Percentiles rank a stretch among this genome's conserved stretches.
Conservation (phyloP, 2,888 invertebrate genomes). For the Drosophila emarginata region DNA sequence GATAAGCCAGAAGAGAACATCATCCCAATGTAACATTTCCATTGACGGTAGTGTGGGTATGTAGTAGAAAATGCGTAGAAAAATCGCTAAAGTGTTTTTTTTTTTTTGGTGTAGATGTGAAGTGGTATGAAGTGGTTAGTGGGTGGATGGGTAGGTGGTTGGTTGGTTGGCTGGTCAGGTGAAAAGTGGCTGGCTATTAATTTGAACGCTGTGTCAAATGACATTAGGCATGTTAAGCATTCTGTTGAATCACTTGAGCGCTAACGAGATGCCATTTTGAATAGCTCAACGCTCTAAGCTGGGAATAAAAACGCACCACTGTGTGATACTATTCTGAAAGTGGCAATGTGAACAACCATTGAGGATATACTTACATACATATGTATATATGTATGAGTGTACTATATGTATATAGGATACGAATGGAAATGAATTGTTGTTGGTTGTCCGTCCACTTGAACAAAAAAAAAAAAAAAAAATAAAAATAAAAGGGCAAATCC, state of each 20-base stretch:
- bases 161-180: constrained; percentile 58
- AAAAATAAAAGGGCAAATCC: not conserved
- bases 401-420: not conserved
- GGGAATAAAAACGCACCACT: constrained; percentile 7
- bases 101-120: constrained; percentile 6
- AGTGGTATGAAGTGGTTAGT: constrained; percentile 30
- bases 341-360: not conserved
- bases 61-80: constrained; percentile 43
- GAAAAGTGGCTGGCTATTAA: constrained; percentile 74
- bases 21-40: constrained; percentile 55
- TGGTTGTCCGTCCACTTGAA: not conserved
- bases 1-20: constrained; percentile 65
- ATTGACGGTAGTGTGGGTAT: constrained; percentile 37
- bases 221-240: constrained; percentile 77
- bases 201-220: constrained; percentile 72
- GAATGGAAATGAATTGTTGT: constrained; percentile 6
- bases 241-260: constrained; percentile 74
- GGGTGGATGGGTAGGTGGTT: constrained; percentile 3
- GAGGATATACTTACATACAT: not conserved
- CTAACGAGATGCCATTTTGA: constrained; percentile 73
- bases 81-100: constrained; percentile 40
- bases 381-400: not conserved
- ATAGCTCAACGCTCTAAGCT: constrained; percentile 55
- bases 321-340: constrained; percentile 7
- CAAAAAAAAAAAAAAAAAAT: not conserved